phyloP scores from a whole-genome alignment of 2,797 vertebrate species.

The Tragelaphus eurycerus region DNA sequence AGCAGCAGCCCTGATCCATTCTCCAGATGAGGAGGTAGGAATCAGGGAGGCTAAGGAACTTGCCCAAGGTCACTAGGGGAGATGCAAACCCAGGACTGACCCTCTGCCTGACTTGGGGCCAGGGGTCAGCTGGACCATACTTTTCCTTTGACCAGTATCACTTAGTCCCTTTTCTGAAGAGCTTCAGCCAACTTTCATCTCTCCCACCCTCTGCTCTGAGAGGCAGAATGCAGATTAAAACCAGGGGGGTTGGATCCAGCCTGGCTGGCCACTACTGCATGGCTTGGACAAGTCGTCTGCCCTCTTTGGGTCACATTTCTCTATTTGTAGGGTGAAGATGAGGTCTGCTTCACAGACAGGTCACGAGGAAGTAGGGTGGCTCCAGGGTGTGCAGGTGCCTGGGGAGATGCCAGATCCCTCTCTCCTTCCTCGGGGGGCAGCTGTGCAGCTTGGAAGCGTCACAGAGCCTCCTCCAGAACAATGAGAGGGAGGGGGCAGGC shows the following conservation, averaged over 20 bases:
- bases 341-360: not conserved
- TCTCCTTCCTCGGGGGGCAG: not conserved
- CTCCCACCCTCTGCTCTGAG: not conserved
- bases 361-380: not conserved
- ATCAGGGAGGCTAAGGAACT: not conserved
- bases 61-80: too few relatives aligned
- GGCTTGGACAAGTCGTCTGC: too few relatives aligned
- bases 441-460: not conserved
- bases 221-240: not conserved
- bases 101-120: not conserved
- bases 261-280: not conserved
- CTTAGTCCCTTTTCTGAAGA: not conserved
- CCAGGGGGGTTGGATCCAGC: not conserved
- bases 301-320: not conserved
- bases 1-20: not conserved
- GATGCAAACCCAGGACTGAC: not conserved
- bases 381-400: not conserved
- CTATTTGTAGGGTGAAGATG: not conserved
- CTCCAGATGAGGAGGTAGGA: not conserved
- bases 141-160: not conserved
- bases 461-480: not conserved
- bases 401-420: not conserved
- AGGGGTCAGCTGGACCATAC: not conserved
- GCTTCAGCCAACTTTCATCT: not conserved
- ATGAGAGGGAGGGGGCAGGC: not conserved